phyloP scores from a whole-genome alignment of 2,888 invertebrate genomes.

The Diplazon laetatorius region DNA sequence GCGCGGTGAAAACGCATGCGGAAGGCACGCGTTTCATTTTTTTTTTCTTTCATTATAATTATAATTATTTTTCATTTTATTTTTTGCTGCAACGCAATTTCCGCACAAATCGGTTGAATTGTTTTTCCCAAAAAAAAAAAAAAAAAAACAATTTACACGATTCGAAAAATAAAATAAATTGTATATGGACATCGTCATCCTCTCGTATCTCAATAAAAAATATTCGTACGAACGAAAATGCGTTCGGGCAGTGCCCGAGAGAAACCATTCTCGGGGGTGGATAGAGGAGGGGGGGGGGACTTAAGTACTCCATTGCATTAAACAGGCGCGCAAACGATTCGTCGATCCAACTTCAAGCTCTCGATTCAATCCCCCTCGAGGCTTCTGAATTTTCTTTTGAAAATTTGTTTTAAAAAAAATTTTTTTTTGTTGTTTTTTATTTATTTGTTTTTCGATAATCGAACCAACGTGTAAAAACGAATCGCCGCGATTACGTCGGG shows the following conservation, averaged over 20 bases:
- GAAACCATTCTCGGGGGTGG: conserved; percentile 29
- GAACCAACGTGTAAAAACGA: conserved; percentile 11
- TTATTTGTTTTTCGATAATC: no score
- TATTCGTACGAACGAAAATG: conserved; percentile 19
- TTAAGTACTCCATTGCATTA: conserved; percentile 57
- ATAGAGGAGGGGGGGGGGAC: no score
- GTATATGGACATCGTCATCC: conserved; percentile 29
- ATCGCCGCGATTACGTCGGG: conserved; percentile 5
- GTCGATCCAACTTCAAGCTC: conserved; percentile 24
- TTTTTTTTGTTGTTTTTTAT: no score
- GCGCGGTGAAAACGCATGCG: conserved; percentile 42
- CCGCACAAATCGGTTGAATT: conserved; percentile 38
- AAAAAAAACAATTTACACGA: conserved; percentile 28
- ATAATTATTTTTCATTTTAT: no score
- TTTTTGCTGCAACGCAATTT: not conserved
- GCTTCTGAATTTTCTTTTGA: no score
- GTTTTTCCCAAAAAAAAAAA: conserved; percentile 42
- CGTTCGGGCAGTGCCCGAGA: conserved; percentile 32
- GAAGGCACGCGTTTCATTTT: no score
- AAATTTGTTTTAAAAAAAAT: not conserved
- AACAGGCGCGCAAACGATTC: not conserved
- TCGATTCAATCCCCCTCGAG: no score
- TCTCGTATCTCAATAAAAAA: conserved; percentile 51
- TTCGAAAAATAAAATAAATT: conserved; percentile 19
- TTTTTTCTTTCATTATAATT: no score